Percentiles rank a stretch among this genome's conserved stretches.
These are phyloP conservation scores for Picus viridis DNA, from an alignment of 2,797 vertebrate genomes.

Conservation along the genomic window DNA sequence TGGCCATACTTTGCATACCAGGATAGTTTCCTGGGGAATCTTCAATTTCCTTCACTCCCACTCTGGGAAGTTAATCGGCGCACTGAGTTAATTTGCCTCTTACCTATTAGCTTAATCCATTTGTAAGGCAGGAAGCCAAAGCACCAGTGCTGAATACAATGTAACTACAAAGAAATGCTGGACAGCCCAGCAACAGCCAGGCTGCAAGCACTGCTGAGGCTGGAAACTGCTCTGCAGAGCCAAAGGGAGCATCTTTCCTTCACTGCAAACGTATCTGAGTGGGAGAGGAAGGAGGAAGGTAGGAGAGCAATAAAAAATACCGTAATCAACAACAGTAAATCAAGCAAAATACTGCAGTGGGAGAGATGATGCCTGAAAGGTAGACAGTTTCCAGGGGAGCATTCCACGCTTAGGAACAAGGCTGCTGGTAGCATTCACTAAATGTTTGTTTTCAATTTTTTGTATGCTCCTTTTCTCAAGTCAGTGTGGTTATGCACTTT, in stretches of 20 bases:
- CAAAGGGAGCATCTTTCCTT: neutral
- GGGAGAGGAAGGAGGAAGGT: neutral
- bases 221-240: neutral
- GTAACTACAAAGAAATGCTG: neutral
- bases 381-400: neutral
- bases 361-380: neutral
- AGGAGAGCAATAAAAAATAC: neutral
- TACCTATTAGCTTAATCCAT: neutral
- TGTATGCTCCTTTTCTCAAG: neutral
- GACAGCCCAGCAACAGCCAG: neutral
- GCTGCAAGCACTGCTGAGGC: neutral
- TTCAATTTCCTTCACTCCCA: neutral
- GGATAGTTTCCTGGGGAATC: neutral
- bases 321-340: neutral
- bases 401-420: neutral
- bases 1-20: neutral
- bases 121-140: neutral
- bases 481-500: rapidly evolving
- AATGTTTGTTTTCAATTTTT: neutral
- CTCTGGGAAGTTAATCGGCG: neutral
- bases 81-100: neutral
- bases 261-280: neutral
- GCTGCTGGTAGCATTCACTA: neutral
- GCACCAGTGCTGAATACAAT: neutral
- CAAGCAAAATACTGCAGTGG: neutral